Percentiles rank a stretch among this genome's conserved stretches.
These are phyloP conservation scores for Acrobasis suavella DNA, from an alignment of 2,888 invertebrate genomes.

Conservation along the genomic window DNA sequence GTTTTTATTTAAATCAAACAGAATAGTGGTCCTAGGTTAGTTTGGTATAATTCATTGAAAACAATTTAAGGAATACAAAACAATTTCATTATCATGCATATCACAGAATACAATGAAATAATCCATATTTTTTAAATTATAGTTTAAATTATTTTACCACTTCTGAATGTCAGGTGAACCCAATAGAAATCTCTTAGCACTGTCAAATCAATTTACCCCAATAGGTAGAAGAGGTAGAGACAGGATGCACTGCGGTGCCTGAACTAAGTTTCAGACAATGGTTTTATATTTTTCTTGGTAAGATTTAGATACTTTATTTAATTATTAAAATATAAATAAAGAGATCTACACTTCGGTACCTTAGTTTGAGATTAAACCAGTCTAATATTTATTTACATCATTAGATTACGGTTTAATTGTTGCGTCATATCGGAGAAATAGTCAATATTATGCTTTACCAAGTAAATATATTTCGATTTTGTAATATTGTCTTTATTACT, in stretches of 20 bases:
- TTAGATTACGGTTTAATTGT: slow-evolving; percentile 47
- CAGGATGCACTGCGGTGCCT: background rate
- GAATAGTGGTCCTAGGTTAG: background rate
- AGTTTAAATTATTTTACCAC: too few species aligned
- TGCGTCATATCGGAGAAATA: slow-evolving; percentile 51
- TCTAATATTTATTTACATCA: slow-evolving; percentile 48
- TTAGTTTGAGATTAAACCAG: slow-evolving; percentile 35
- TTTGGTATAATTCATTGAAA: too few species aligned
- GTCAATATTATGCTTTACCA: slow-evolving; percentile 47
- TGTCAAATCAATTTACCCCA: too few species aligned
- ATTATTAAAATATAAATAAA: slow-evolving; percentile 9
- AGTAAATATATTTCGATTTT: slow-evolving; percentile 42
- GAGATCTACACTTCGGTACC: slow-evolving; percentile 31
- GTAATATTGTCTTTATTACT: slow-evolving; percentile 52
- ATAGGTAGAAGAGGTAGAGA: background rate
- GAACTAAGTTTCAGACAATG: background rate
- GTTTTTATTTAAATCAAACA: too few species aligned
- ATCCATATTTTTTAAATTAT: background rate
- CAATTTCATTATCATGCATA: slow-evolving; percentile 26
- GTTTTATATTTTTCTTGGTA: background rate
- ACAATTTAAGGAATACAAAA: slow-evolving; percentile 10
- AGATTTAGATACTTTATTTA: background rate
- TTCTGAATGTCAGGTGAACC: too few species aligned
- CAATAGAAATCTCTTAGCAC: too few species aligned
- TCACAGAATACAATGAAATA: slow-evolving; percentile 30